A percentile compares a stretch with the other conserved stretches of the same genome.
Evolutionary conservation across 2,113 vertebrate species (phyloP).

Genomic region (Eurystomus gularis): DNA sequence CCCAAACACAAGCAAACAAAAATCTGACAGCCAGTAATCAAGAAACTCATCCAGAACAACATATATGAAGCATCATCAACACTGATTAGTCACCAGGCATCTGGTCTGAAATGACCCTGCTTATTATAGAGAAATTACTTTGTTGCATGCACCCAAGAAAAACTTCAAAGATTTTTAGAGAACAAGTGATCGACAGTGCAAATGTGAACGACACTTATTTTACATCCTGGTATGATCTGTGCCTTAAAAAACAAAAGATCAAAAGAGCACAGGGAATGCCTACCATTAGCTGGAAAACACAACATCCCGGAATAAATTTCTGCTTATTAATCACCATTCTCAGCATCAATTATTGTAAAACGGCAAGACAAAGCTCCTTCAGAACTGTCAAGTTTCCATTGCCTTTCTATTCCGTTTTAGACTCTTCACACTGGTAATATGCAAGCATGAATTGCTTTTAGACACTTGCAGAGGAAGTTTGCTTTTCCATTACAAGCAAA

Average conservation of each 20-base stretch:
- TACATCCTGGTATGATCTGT: not conserved
- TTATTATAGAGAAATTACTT: not conserved
- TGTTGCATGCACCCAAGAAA: not conserved
- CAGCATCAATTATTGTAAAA: not conserved
- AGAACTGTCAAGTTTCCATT: not conserved
- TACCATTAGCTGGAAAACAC: not conserved
- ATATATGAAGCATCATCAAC: not conserved
- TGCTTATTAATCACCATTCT: not conserved
- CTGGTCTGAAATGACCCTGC: not conserved
- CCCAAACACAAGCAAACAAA: not conserved
- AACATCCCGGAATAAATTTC: not conserved
- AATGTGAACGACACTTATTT: not conserved
- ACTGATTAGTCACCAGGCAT: not conserved
- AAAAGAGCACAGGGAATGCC: accelerated
- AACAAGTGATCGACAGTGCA: not conserved
- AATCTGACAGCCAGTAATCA: not conserved
- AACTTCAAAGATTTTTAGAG: not conserved
- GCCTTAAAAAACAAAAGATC: not conserved
- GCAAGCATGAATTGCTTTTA: not conserved
- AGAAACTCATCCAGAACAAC: not conserved
- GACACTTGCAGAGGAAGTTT: not conserved
- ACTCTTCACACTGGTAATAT: not conserved
- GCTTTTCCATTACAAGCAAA: not conserved
- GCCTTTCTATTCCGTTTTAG: not conserved
- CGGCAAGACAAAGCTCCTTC: not conserved